A percentile compares a stretch with the other conserved stretches of the same genome.
phyloP scores from a whole-genome alignment of 2,113 vertebrate genomes.

The Cygnus buccinator region DNA sequence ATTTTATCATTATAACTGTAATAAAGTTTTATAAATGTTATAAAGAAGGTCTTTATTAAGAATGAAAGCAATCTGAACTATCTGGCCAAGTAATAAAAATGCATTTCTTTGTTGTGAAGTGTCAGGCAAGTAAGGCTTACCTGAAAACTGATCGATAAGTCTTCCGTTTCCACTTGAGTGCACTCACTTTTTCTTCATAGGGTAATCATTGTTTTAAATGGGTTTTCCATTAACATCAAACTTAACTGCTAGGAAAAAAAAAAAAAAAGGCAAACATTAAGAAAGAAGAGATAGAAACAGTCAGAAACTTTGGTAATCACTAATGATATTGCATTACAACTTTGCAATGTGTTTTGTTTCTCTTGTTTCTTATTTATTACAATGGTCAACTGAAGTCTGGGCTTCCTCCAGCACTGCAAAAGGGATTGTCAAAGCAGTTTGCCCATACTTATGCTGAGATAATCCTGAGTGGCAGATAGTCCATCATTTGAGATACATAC shows the following conservation, averaged over 20 bases:
- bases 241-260: conserved; percentile 52
- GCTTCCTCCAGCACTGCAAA: background rate
- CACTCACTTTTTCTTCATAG: conserved; percentile 63
- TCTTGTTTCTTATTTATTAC: background rate
- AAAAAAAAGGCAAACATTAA: conserved; percentile 50
- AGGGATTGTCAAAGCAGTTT: background rate
- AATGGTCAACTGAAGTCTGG: background rate
- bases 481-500: background rate
- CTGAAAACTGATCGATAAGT: conserved; percentile 72
- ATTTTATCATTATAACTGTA: conserved; percentile 80
- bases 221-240: conserved; percentile 73
- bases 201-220: conserved; percentile 64
- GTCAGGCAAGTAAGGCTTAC: conserved; percentile 68
- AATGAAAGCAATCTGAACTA: conserved; percentile 77
- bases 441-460: background rate
- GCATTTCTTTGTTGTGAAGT: conserved; percentile 64
- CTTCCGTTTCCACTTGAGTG: conserved; percentile 68
- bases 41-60: conserved; percentile 77
- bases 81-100: conserved; percentile 76
- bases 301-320: background rate
- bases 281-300: conserved; percentile 10
- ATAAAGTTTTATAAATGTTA: conserved; percentile 83
- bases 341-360: background rate
- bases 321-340: background rate
- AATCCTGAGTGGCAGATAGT: background rate